These are phyloP conservation scores for Melinaea menophilus DNA, from an alignment of 2,888 invertebrate genomes.

Conservation along the genomic window DNA sequence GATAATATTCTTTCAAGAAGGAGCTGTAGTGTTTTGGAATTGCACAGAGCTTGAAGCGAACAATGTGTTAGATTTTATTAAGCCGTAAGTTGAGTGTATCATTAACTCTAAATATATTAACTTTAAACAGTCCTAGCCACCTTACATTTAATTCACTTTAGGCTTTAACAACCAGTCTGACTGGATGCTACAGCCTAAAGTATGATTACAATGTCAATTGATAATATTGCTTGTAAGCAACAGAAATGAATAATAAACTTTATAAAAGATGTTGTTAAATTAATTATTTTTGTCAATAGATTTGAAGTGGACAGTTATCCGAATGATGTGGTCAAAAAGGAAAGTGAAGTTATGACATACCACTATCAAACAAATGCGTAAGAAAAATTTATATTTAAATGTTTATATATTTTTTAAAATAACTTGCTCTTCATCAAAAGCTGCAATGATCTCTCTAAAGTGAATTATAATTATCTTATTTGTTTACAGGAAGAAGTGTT, in stretches of 20 bases:
- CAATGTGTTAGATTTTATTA: slow-evolving; percentile 86
- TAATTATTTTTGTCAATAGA: slow-evolving; percentile 39
- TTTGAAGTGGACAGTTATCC: slow-evolving; percentile 82
- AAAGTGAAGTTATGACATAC: slow-evolving; percentile 91
- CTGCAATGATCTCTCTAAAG: background rate
- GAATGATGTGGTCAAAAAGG: slow-evolving; percentile 81
- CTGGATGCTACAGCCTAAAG: too few species aligned
- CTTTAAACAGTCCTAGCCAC: too few species aligned
- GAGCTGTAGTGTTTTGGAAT: slow-evolving; percentile 95
- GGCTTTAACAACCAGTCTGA: too few species aligned
- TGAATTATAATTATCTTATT: slow-evolving; percentile 1
- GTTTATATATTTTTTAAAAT: background rate
- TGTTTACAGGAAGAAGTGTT: slow-evolving; percentile 61
- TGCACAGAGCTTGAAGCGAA: slow-evolving; percentile 87
- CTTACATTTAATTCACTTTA: too few species aligned
- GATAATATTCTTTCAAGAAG: slow-evolving; percentile 94
- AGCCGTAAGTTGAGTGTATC: slow-evolving; percentile 49
- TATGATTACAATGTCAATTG: too few species aligned
- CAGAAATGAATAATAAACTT: background rate
- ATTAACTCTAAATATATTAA: too few species aligned
- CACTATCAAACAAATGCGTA: slow-evolving; percentile 76
- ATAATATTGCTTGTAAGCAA: too few species aligned
- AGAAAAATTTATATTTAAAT: slow-evolving; percentile 36
- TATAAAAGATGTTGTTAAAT: slow-evolving; percentile 3
- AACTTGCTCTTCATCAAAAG: too few species aligned